Conservation (phyloP, 2,888 invertebrate species). For the Criorhina ranunculi region DNA sequence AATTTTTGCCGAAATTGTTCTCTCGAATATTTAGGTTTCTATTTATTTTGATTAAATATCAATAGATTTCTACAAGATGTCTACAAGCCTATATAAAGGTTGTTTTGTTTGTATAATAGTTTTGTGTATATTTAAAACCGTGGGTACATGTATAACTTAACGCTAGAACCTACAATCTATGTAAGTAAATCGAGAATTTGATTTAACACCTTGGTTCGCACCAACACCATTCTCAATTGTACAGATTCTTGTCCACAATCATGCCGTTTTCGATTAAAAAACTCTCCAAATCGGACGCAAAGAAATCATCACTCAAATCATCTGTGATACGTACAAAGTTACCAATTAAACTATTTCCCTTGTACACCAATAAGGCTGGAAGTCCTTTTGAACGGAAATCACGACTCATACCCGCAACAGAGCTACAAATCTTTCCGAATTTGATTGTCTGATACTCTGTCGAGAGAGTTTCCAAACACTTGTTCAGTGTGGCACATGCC, state of each 20-base stretch:
- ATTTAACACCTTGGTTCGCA: slow-evolving; percentile 15
- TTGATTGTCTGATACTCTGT: slow-evolving; percentile 93
- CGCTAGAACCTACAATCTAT: slow-evolving; percentile 48
- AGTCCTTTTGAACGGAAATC: slow-evolving; percentile 94
- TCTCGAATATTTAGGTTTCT: slow-evolving; percentile 8
- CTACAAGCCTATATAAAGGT: slow-evolving; percentile 59
- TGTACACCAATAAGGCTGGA: slow-evolving; percentile 96
- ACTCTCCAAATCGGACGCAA: slow-evolving; percentile 94
- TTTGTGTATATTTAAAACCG: slow-evolving; percentile 65
- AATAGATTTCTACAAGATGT: slow-evolving; percentile 41
- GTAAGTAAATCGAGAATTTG: slow-evolving; percentile 63
- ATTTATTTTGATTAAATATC: slow-evolving; percentile 53
- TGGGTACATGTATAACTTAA: slow-evolving; percentile 58
- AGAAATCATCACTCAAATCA: slow-evolving; percentile 96
- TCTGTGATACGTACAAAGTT: slow-evolving; percentile 95
- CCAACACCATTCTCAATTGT: slow-evolving; percentile 78
- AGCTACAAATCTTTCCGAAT: slow-evolving; percentile 94
- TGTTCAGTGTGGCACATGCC: slow-evolving; percentile 93
- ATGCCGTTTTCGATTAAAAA: slow-evolving; percentile 95
- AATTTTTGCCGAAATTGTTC: not conserved
- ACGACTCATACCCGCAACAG: slow-evolving; percentile 93
- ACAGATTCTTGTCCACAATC: slow-evolving; percentile 88
- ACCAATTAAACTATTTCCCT: slow-evolving; percentile 94
- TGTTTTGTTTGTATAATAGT: slow-evolving; percentile 55
- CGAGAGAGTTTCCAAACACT: slow-evolving; percentile 91